phyloP scores from a whole-genome alignment of 2,888 invertebrate genomes.

The Nudaria mundana region DNA sequence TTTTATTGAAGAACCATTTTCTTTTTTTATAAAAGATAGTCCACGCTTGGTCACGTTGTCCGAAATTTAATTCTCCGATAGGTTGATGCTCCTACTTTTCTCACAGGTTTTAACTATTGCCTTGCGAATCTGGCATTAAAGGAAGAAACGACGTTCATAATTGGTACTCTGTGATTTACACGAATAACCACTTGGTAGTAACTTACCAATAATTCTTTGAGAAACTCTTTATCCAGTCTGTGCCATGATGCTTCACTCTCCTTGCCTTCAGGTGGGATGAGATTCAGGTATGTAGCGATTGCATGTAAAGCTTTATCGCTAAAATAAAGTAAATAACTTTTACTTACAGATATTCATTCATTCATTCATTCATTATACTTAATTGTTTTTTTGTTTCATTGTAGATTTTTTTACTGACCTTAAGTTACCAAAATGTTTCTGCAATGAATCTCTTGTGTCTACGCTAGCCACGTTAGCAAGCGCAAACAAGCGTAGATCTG shows the following conservation, averaged over 20 bases:
- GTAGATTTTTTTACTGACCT: constrained; percentile 65
- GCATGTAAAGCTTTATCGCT: constrained; percentile 88
- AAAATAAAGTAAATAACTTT: constrained; percentile 14
- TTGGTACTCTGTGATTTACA: too few relatives aligned
- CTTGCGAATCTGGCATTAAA: too few relatives aligned
- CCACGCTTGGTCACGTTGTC: too few relatives aligned
- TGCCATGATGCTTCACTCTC: constrained; percentile 87
- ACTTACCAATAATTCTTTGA: constrained; percentile 91
- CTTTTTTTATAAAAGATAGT: too few relatives aligned
- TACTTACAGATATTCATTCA: not conserved
- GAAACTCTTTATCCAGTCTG: constrained; percentile 89
- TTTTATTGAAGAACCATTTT: too few relatives aligned
- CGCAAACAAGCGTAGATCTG: constrained; percentile 91
- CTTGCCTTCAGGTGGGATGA: constrained; percentile 89
- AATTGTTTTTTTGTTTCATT: not conserved
- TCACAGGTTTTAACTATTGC: too few relatives aligned
- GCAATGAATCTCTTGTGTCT: constrained; percentile 91
- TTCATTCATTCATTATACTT: not conserved
- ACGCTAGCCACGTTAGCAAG: constrained; percentile 96
- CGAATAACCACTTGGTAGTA: too few relatives aligned
- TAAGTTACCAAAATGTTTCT: constrained; percentile 91
- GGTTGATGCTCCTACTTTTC: too few relatives aligned
- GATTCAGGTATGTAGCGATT: constrained; percentile 92
- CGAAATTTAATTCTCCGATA: too few relatives aligned
- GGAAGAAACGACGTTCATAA: too few relatives aligned